Evolutionary conservation across 30 jellyfish, hydroid and myxozoan species (phyloP), one percentile per base, ranked within the genome.

Genomic region (Catostylus mosaicus): DNA sequence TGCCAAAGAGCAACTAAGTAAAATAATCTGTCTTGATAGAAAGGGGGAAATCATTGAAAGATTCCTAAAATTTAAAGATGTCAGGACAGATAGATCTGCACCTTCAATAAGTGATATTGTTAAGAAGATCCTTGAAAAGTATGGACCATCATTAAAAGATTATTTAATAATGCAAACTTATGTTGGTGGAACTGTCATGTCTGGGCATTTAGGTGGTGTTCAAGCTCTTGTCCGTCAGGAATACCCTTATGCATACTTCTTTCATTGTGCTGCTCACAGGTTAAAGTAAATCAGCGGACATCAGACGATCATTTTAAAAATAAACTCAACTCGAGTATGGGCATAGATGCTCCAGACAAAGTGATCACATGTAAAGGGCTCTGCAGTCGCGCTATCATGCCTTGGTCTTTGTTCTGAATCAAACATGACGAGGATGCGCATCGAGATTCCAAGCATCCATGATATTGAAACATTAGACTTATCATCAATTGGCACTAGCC

Each of bases 221-320:
- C 87, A 75, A 51, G 80, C 87, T 22, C 79, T 48, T 29, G 80
- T 75, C 61, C 87, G 87, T 37, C 48, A 75, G 56, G 80, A 75
- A 45, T 75, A 75, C 34, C n/a, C n/a, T n/a, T n/a, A n/a, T n/a
- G n/a, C n/a, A n/a, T n/a, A n/a, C n/a, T n/a, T n/a, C n/a, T n/a
- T n/a, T n/a, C n/a, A n/a, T n/a, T n/a, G n/a, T n/a, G n/a, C n/a
- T n/a, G n/a, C n/a, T n/a, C n/a, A n/a, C n/a, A n/a, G n/a, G n/a
- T 36, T 65, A 64, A 64, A 64, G 77, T 64, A 64, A 64, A 64
- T 64, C 77, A 64, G 33, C 77, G 77, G 77, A 64, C 77, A 10
- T 64, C 30, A 64, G 77, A n/a, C 77, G 52, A 48, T 52, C 5
- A 52, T 27, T 64, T 29, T 69, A 69, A 2, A 69, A 69, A 37